Conservation (phyloP, 2,113 vertebrate genomes). For the Neolamprologus tretocephalus region DNA sequence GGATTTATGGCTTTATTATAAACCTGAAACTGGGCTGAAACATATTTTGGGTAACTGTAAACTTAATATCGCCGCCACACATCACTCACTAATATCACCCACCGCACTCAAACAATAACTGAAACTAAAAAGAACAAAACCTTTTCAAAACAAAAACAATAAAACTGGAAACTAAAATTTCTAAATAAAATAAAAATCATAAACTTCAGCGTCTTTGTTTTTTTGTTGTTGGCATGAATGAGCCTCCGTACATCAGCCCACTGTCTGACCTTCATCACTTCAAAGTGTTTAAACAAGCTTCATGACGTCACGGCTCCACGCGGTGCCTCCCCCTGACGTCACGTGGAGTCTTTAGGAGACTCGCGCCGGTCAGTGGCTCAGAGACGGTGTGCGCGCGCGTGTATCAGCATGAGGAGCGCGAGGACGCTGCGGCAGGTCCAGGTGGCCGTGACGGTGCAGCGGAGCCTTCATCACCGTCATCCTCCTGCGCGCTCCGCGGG, state of each 20-base stretch:
- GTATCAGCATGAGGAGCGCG: constrained; percentile 32
- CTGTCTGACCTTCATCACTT: not conserved
- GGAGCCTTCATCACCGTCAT: not conserved
- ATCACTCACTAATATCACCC: not conserved
- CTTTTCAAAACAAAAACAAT: not conserved
- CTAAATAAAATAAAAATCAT: not conserved
- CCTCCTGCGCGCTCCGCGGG: constrained; percentile 24
- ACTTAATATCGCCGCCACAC: not conserved
- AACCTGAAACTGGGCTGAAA: not conserved
- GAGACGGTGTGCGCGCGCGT: not conserved
- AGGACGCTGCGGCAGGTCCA: constrained; percentile 4
- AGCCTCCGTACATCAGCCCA: not conserved
- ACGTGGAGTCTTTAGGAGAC: not conserved
- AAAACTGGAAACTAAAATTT: not conserved
- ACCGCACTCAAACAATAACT: not conserved
- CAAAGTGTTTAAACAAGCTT: not conserved
- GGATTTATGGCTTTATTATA: not conserved
- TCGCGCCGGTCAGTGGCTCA: not conserved
- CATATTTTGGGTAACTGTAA: not conserved
- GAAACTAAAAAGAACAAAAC: not conserved
- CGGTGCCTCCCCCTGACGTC: not conserved
- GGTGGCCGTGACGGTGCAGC: not conserved
- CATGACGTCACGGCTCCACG: not conserved
- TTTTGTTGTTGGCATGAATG: not conserved
- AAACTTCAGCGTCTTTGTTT: not conserved